Conservation (phyloP, 2,888 invertebrate genomes). For the Vannuccia rotundouncinata region DNA sequence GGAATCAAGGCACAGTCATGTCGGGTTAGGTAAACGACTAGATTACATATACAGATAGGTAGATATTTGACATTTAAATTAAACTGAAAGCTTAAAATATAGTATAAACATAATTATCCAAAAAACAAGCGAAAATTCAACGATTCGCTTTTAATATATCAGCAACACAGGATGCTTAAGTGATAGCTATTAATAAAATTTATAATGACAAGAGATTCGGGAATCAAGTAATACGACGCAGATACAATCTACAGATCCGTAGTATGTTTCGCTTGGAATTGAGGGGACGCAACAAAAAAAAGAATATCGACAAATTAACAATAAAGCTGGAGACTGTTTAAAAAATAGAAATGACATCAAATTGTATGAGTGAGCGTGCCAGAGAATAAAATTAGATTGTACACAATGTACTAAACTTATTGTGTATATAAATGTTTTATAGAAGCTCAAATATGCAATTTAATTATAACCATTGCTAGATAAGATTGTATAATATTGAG, state of each 20-base stretch:
- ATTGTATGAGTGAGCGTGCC: background rate
- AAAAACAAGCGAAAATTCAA: constrained; percentile 17
- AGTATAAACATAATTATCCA: constrained; percentile 20
- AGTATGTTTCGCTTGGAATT: background rate
- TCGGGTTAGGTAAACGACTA: constrained; percentile 19
- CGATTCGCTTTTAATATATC: constrained; percentile 4
- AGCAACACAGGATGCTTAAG: constrained; percentile 12
- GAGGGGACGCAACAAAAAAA: background rate
- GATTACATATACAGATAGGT: background rate
- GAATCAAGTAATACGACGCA: background rate
- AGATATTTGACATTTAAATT: constrained; percentile 1
- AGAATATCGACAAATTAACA: constrained; percentile 13
- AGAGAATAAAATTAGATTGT: background rate
- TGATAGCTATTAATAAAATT: too few relatives aligned
- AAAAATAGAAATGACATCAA: constrained; percentile 1
- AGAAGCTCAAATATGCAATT: background rate
- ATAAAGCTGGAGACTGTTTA: background rate
- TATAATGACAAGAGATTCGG: constrained; percentile 24
- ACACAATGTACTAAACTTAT: too few relatives aligned
- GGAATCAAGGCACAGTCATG: constrained; percentile 22
- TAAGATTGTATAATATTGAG: background rate
- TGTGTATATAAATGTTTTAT: background rate
- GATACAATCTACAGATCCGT: background rate
- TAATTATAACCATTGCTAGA: background rate
- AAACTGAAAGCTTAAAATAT: constrained; percentile 8